Percentiles rank a stretch among this genome's conserved stretches.
phyloP scores from a whole-genome alignment of 2,888 invertebrate genomes.

The Pyrrhia umbra region DNA sequence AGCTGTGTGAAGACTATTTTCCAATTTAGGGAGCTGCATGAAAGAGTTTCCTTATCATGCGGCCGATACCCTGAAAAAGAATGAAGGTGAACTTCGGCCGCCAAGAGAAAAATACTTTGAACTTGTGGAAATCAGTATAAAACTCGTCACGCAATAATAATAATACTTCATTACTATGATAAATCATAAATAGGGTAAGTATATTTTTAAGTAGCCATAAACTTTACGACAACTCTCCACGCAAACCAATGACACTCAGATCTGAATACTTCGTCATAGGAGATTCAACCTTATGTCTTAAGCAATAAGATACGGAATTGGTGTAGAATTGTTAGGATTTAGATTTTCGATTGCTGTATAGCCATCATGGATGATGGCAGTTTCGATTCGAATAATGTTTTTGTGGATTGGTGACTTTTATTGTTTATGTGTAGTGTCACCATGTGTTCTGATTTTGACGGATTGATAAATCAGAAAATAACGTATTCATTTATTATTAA shows the following conservation, averaged over 20 bases:
- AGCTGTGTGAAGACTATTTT: too few relatives aligned
- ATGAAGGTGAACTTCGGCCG: too few relatives aligned
- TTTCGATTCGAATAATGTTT: conserved; percentile 60
- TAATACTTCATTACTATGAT: conserved; percentile 36
- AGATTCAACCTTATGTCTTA: rapidly evolving
- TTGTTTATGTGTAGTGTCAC: conserved; percentile 22
- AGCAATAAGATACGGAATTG: rapidly evolving
- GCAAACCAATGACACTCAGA: conserved; percentile 23
- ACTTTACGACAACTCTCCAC: conserved; percentile 35
- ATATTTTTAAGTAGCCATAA: conserved; percentile 47
- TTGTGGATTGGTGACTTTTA: conserved; percentile 54
- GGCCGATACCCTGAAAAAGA: too few relatives aligned
- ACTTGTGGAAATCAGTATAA: conserved; percentile 1
- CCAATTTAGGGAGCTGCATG: too few relatives aligned
- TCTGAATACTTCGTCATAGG: neutral
- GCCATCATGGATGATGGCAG: conserved; percentile 55
- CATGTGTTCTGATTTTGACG: neutral
- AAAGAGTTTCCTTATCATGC: too few relatives aligned
- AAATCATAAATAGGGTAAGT: conserved; percentile 44
- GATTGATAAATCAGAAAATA: neutral
- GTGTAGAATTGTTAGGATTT: neutral
- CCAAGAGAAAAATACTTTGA: neutral
- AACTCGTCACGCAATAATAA: conserved; percentile 21
- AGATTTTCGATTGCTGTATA: conserved; percentile 30
- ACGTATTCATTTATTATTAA: too few relatives aligned